phyloP scores from a whole-genome alignment of 2,888 invertebrate genomes.

The Pollenia angustigena region DNA sequence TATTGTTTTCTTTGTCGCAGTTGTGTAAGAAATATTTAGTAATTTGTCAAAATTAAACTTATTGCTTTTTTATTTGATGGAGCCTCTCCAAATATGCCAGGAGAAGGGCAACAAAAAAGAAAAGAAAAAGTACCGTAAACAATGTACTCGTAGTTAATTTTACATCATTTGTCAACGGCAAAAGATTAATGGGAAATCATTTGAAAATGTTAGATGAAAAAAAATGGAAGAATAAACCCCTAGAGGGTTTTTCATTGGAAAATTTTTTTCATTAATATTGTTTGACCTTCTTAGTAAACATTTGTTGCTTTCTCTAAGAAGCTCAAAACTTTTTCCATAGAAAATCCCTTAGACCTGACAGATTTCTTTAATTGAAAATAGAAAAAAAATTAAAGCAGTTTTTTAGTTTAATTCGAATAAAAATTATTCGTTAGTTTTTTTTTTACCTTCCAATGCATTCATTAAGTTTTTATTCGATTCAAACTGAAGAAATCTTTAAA shows the following conservation, averaged over 20 bases:
- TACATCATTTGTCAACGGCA: constrained; percentile 74
- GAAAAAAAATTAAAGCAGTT: no score
- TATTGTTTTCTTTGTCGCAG: not conserved
- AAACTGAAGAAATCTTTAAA: no score
- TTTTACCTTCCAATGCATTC: no score
- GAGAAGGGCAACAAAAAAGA: not conserved
- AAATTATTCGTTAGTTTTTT: no score
- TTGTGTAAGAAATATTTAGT: constrained; percentile 47
- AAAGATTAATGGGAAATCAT: constrained; percentile 77
- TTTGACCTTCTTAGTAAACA: no score
- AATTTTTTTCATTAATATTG: not conserved
- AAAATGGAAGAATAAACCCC: not conserved
- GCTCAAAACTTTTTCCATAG: no score
- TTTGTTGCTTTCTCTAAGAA: no score
- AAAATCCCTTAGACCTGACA: no score
- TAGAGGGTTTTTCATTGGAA: not conserved
- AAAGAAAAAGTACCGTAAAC: constrained; percentile 31
- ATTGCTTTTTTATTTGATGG: constrained; percentile 65
- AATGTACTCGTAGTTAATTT: constrained; percentile 37
- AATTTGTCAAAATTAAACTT: constrained; percentile 69
- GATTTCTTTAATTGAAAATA: no score
- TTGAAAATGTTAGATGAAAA: constrained; percentile 35
- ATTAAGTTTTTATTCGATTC: no score
- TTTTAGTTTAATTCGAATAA: no score
- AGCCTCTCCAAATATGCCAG: constrained; percentile 10